A percentile compares a stretch with the other conserved stretches of the same genome.
phyloP scores from a whole-genome alignment of 2,888 invertebrate genomes.

The Agonum fuliginosum region DNA sequence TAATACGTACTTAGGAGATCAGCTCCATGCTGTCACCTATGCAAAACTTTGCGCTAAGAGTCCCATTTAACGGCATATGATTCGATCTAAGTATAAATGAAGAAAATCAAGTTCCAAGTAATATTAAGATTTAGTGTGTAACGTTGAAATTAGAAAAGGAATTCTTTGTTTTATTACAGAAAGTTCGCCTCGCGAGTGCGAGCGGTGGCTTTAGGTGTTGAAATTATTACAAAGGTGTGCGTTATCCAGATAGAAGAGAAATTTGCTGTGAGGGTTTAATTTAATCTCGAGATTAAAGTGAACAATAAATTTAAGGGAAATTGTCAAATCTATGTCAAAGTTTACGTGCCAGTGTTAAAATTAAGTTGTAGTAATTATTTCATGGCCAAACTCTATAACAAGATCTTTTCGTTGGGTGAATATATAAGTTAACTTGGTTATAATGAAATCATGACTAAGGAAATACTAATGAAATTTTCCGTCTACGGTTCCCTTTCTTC shows the following conservation, averaged over 20 bases:
- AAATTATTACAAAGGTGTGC: conserved; percentile 36
- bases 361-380: conserved; percentile 41
- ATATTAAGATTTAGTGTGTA: neutral
- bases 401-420: conserved; percentile 33
- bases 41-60: too few relatives aligned
- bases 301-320: conserved; percentile 40
- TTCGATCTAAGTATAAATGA: too few relatives aligned
- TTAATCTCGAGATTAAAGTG: conserved; percentile 44
- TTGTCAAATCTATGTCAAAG: conserved; percentile 44
- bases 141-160: conserved; percentile 34
- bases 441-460: conserved; percentile 16
- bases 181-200: too few relatives aligned
- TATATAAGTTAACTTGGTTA: conserved; percentile 27
- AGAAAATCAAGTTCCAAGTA: too few relatives aligned
- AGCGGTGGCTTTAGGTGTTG: conserved; percentile 34
- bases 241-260: conserved; percentile 44
- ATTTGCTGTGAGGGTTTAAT: conserved; percentile 45
- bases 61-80: too few relatives aligned
- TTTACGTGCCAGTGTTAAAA: conserved; percentile 41
- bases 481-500: conserved; percentile 5
- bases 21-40: too few relatives aligned
- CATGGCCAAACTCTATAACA: conserved; percentile 38
- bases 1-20: too few relatives aligned
- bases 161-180: conserved; percentile 33
- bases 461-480: conserved; percentile 33